Base-by-base conservation (phyloP, 2,888 invertebrate species). In the Branchellion lobata region DNA sequence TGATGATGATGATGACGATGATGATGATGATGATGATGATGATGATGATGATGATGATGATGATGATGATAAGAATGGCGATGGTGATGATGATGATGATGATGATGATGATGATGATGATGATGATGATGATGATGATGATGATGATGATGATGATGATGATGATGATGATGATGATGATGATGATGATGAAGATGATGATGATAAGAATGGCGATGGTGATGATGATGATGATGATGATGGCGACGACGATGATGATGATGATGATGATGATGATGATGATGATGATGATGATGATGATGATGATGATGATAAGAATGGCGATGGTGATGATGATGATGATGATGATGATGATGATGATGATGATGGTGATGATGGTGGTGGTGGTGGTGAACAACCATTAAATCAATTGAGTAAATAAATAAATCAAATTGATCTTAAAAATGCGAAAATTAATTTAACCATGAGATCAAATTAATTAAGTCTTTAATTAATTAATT, bases 251-350 rank as follows among this genome's bases (percentile, higher is more conserved):
- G 72, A 72, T 72, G 72, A 72, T 72, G 72, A 72, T 36, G 72
- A 72, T 36, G 72, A 72, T 36, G 72, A 72, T 36, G 72, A 72
- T n/a, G 72, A 72, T 36, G 72, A 72, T n/a, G 40, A 36, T 72
- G 72, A 72, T 72, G 72, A 72, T 72, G 40, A 72, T 72, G 72
- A 72, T 36, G 36, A 72, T 72, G 72, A 72, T 72, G 72, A 78
- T 78, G 61, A 75, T 74, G 3, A 27, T 51, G 14, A 47, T 51
- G 27, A 51, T 74, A 40, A 40, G 40, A 5, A 40, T 40, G 40
- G 40, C 5, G 14, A 14, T 8, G 40, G 14, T 40, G 40, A 14
- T 5, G 40, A 14, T 5, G 40, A 40, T 40, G 40, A 14, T 8
- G 14, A 14, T 40, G 40, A 14, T 40, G 40, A 14, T 40, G 40